These are phyloP conservation scores for Sycobia sp. DNA, from an alignment of 1,140 invertebrate genomes.

Conservation along the genomic window DNA sequence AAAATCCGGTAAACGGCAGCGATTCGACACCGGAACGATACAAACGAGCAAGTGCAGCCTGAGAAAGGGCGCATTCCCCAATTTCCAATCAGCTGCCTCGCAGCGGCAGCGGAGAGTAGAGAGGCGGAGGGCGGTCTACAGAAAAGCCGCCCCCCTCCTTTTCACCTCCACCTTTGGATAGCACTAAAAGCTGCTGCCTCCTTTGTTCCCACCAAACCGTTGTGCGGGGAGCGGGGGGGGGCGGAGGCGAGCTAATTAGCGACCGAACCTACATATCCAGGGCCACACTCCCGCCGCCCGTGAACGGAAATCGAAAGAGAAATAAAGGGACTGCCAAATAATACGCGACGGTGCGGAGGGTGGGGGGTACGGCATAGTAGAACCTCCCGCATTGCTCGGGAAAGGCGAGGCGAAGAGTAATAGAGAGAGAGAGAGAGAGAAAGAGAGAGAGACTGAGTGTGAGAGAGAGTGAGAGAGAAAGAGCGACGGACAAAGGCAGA, in stretches of 20 bases:
- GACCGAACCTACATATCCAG: not conserved
- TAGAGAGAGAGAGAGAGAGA: not conserved
- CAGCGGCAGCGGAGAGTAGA: too few relatives aligned
- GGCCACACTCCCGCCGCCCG: not conserved
- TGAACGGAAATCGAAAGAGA: slow-evolving; percentile 3
- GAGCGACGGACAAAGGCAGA: too few relatives aligned
- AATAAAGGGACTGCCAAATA: not conserved
- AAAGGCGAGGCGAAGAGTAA: not conserved
- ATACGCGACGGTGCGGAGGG: too few relatives aligned
- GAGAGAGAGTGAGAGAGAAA: too few relatives aligned
- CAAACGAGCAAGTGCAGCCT: not conserved
- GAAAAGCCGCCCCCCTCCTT: not conserved
- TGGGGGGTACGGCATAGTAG: too few relatives aligned
- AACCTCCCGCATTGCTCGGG: too few relatives aligned
- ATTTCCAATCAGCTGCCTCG: not conserved
- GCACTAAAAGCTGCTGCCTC: not conserved
- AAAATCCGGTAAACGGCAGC: not conserved
- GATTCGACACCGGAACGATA: not conserved
- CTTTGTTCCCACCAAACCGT: not conserved
- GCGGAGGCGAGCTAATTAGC: slow-evolving; percentile 14
- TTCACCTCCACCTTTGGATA: not conserved
- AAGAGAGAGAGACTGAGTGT: not conserved
- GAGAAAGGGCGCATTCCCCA: too few relatives aligned
- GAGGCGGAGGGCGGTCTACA: too few relatives aligned
- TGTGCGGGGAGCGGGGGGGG: too few relatives aligned